Percentiles rank a stretch among this genome's conserved stretches.
phyloP scores from a whole-genome alignment of 1,140 invertebrate species.

The Rhysida immarginata region DNA sequence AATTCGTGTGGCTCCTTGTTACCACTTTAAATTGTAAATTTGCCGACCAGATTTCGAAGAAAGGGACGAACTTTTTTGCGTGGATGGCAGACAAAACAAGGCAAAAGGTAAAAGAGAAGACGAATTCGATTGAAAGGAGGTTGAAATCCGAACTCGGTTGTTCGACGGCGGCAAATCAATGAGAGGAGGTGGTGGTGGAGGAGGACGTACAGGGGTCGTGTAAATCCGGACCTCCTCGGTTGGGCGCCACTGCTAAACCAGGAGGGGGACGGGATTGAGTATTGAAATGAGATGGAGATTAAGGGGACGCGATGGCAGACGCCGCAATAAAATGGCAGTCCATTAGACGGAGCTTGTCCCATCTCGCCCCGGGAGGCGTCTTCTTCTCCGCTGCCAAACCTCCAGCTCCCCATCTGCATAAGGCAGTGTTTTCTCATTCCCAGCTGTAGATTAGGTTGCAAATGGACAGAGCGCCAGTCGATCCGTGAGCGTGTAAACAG shows the following conservation, averaged over 20 bases:
- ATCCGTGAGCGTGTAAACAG: not conserved
- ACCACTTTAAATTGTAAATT: conserved; percentile 3
- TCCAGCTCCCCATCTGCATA: not conserved
- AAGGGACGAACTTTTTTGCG: too few relatives aligned
- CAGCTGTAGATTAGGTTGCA: not conserved
- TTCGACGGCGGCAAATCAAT: too few relatives aligned
- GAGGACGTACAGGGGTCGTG: too few relatives aligned
- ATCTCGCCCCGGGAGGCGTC: not conserved
- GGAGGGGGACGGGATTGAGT: too few relatives aligned
- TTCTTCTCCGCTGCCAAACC: not conserved
- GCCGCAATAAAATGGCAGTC: conserved; percentile 4
- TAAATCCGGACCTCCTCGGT: too few relatives aligned
- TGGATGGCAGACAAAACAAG: too few relatives aligned
- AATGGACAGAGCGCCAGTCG: conserved; percentile 5
- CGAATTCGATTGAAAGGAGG: too few relatives aligned
- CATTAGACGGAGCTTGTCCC: not conserved
- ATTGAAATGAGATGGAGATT: conserved; percentile 9
- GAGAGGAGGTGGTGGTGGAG: too few relatives aligned
- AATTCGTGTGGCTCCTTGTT: not conserved
- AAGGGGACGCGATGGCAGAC: too few relatives aligned
- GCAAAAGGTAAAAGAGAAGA: too few relatives aligned
- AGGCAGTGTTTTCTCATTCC: conserved; percentile 1
- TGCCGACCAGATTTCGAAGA: not conserved
- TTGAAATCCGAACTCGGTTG: too few relatives aligned
- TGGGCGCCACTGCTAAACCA: too few relatives aligned